Base-by-base conservation (phyloP, 1,140 invertebrate genomes). In the Bombus ignitus region DNA sequence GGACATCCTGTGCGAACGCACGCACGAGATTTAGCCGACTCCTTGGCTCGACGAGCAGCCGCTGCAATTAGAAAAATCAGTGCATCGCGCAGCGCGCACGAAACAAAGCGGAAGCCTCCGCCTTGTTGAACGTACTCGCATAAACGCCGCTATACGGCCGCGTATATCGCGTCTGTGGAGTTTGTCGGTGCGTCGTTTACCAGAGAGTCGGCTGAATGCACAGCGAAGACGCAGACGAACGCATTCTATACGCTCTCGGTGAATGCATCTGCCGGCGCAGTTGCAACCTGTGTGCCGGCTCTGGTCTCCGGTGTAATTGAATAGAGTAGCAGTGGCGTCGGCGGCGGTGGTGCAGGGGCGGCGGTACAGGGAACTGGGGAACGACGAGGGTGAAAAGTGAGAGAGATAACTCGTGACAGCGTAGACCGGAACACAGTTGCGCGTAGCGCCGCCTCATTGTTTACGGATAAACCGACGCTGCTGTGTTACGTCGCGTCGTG, bases 261-360 rank as follows among this genome's bases (percentile, higher is more conserved):
- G 83, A 84, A 84, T 79, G 83, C 75, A 32, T 78, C 75, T 47
- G 59, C 65, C 42, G 59, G 57, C 62, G 83, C 78, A 86, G 79
- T 74, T 86, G 84, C 72, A 75, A 79, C 72, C 71, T 47, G 84
- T 59, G 79, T 65, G 79, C 42, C 44, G 44, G n/a, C 57, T 68
- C 70, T 70, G 80, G 87, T 91, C 90, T 85, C 89, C 76, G 76
- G 88, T 91, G 90, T 91, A 91, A 91, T 91, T 91, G 87, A 90
- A 91, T 91, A 90, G 90, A 91, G 90, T 91, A 88, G 83, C 72
- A 73, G 68, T 76, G 70, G 74, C 57, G 59, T 47, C 42, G 79
- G 62, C 37, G 66, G 35, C 12, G 47, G 59, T n/a, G 44, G 37
- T 3, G 37, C 35, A 12, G n/a, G 81, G 25, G 44, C n/a, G 28